Conservation (phyloP, 2,113 vertebrate genomes). For the Neomonachus schauinslandi region DNA sequence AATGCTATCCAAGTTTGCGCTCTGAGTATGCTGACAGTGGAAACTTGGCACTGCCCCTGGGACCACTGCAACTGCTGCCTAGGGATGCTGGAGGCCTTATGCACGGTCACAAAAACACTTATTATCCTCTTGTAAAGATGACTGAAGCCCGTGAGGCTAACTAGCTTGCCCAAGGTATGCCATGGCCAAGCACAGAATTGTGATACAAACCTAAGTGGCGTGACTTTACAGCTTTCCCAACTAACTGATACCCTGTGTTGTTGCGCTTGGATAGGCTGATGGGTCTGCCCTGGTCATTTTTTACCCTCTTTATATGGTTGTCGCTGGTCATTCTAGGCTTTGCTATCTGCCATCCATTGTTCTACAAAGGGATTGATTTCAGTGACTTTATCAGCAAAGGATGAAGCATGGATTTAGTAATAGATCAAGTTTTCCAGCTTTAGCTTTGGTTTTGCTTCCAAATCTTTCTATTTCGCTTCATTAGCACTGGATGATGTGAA, state of each 20-base stretch:
- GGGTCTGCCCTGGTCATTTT: not conserved
- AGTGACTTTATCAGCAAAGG: not conserved
- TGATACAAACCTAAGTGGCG: not conserved
- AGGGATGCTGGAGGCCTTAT: not conserved
- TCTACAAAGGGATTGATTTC: not conserved
- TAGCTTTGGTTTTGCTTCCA: not conserved
- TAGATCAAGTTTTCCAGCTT: not conserved
- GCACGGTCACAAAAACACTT: not conserved
- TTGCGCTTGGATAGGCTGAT: not conserved
- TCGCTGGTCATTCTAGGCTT: not conserved
- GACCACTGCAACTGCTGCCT: not conserved
- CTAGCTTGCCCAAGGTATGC: not conserved
- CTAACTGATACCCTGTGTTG: not conserved
- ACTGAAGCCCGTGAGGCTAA: not conserved
- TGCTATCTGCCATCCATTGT: not conserved
- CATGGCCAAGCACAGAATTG: not conserved
- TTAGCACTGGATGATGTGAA: not conserved
- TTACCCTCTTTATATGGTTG: not conserved
- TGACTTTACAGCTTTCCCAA: not conserved
- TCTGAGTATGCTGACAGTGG: not conserved
- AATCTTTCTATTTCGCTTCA: not conserved
- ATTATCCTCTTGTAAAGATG: not conserved
- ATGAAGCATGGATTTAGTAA: not conserved
- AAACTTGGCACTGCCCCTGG: not conserved
- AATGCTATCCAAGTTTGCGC: not conserved